Base-by-base conservation (phyloP, 2,888 invertebrate genomes). In the Ectobius pallidus region DNA sequence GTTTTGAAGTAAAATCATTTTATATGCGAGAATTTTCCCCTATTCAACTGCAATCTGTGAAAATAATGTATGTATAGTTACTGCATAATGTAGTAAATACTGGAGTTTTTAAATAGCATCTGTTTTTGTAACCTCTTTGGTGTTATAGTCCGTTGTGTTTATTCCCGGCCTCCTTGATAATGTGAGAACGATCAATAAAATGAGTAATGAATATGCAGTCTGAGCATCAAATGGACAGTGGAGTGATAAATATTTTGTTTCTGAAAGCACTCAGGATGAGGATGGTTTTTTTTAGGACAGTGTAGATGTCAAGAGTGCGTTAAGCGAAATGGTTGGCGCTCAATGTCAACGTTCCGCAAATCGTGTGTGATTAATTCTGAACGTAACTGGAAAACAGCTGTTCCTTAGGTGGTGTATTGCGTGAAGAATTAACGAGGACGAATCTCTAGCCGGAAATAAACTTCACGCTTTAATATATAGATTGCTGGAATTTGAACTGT, bases 31-130 rank as follows among this genome's bases (percentile, higher is more conserved):
- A 39, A 9, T 52, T 52, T n/a, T n/a, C n/a, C n/a, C n/a, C n/a
- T n/a, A n/a, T n/a, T n/a, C n/a, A n/a, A n/a, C n/a, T 52, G 25
- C 52, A 52, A 49, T 20, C 25, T 52, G 52, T 25, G 25, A 25
- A 52, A 22, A 52, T 2, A 1, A 27, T 58, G 58, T 58, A 32
- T 58, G 30, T 6, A 58, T 58, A n/a, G 25, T 30, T 14, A 58
- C 6, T 58, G 30, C 30, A 16, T 52, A 52, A 11, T 52, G 52
- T 58, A 58, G 58, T 58, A 58, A 58, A 58, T 58, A n/a, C 30
- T 58, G 30, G 16, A 58, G 25, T 11, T 22, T 49, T 52, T 52
- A 25, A 9, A 46, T 7, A 0, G 25, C 25, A 7, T 52, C 52
- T 52, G 25, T 52, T 20, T 25, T 25, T 52, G 7, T 14, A 20